phyloP scores from a whole-genome alignment of 2,888 invertebrate genomes.

The Eupithecia pulchellata region DNA sequence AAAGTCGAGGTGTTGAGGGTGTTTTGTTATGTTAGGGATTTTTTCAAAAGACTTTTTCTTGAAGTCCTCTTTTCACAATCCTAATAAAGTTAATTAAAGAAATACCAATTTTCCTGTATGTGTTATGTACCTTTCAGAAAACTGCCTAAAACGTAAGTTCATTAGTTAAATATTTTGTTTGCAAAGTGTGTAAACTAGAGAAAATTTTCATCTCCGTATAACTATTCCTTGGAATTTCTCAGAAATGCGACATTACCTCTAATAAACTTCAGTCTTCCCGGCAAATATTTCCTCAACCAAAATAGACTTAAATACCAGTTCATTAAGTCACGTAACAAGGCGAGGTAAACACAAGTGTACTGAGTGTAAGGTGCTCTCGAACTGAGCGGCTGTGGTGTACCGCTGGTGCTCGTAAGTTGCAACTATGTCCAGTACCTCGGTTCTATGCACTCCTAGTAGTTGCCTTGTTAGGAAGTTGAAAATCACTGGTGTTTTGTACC shows the following conservation, averaged over 20 bases:
- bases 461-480: slow-evolving; percentile 31
- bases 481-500: slow-evolving; percentile 16
- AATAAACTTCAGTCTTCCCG: slow-evolving; percentile 36
- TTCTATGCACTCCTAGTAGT: slow-evolving; percentile 30
- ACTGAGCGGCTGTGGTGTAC: slow-evolving; percentile 37
- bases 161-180: not conserved
- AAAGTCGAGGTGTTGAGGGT: slow-evolving; percentile 31
- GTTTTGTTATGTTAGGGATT: slow-evolving; percentile 25
- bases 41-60: slow-evolving; percentile 16
- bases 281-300: slow-evolving; percentile 37
- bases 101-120: not conserved
- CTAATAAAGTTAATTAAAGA: slow-evolving; percentile 2
- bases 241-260: slow-evolving; percentile 35
- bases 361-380: slow-evolving; percentile 44
- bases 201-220: slow-evolving; percentile 13
- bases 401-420: slow-evolving; percentile 24
- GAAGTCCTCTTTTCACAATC: slow-evolving; percentile 11
- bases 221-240: slow-evolving; percentile 32
- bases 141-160: not conserved
- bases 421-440: slow-evolving; percentile 33
- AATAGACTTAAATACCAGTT: slow-evolving; percentile 43
- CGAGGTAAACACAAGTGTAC: slow-evolving; percentile 47
- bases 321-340: slow-evolving; percentile 47
- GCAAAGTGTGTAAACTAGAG: not conserved
- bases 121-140: not conserved